Evolutionary conservation across 2,888 invertebrate genomes (phyloP).

Genomic region (Xiphydria camelus): DNA sequence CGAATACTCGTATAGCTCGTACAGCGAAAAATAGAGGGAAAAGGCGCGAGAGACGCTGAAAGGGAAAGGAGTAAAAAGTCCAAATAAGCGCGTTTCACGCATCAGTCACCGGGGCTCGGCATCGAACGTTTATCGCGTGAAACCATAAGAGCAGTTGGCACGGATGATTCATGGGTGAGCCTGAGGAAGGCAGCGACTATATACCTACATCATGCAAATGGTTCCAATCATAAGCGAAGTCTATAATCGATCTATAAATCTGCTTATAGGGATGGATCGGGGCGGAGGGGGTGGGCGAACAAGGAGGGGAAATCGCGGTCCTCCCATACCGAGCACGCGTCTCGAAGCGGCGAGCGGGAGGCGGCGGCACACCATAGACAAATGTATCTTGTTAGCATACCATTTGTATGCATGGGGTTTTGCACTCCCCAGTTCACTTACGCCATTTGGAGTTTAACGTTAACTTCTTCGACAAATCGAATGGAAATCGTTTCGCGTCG

Average conservation of each 20-base stretch:
- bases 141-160: conserved; percentile 53
- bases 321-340: background rate
- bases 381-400: conserved; percentile 58
- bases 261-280: conserved; percentile 44
- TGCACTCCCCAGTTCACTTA: conserved; percentile 41
- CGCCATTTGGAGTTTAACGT: conserved; percentile 44
- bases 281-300: conserved; percentile 22
- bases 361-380: conserved; percentile 49
- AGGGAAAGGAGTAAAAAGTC: too few relatives aligned
- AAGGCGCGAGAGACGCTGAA: too few relatives aligned
- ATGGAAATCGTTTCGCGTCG: conserved; percentile 39
- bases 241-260: conserved; percentile 58
- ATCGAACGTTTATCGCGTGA: conserved; percentile 51
- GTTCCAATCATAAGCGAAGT: conserved; percentile 55
- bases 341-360: background rate
- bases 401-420: conserved; percentile 58
- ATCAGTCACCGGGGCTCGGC: conserved; percentile 32
- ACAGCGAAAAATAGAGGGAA: too few relatives aligned
- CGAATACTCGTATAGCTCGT: too few relatives aligned
- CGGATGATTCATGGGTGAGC: conserved; percentile 48
- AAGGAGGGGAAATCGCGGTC: too few relatives aligned
- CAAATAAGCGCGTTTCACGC: conserved; percentile 36
- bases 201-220: conserved; percentile 55
- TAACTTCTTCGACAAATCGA: conserved; percentile 41
- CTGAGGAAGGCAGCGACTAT: conserved; percentile 22